Evolutionary conservation across 1,140 invertebrate genomes (phyloP).

Genomic region (Lysiphlebus fabarum): DNA sequence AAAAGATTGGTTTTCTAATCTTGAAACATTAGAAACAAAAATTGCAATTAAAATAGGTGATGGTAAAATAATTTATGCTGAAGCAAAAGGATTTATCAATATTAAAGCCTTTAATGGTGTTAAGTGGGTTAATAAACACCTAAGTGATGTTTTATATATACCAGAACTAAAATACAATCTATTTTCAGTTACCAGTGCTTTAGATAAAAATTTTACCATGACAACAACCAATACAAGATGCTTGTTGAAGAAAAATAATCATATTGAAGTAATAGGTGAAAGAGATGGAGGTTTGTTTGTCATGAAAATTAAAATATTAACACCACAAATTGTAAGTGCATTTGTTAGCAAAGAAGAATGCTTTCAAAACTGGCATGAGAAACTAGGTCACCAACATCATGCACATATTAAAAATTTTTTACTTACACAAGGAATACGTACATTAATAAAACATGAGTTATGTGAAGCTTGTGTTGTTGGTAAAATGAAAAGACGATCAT

Average conservation of each 20-base stretch:
- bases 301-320: too few relatives aligned
- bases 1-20: constrained; percentile 19
- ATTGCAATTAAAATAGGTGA: constrained; percentile 26
- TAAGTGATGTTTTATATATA: constrained; percentile 46
- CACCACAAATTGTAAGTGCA: too few relatives aligned
- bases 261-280: too few relatives aligned
- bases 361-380: too few relatives aligned
- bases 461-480: constrained; percentile 18
- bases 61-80: constrained; percentile 22
- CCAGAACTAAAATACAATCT: constrained; percentile 48
- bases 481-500: constrained; percentile 18
- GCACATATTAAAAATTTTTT: too few relatives aligned
- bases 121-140: constrained; percentile 28
- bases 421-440: too few relatives aligned
- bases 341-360: too few relatives aligned
- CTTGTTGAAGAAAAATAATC: constrained; percentile 12
- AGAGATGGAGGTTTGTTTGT: too few relatives aligned
- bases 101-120: constrained; percentile 31
- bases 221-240: background rate
- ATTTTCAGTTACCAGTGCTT: constrained; percentile 42
- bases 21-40: constrained; percentile 5
- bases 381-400: too few relatives aligned
- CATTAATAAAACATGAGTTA: too few relatives aligned
- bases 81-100: constrained; percentile 37
- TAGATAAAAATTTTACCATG: constrained; percentile 35